phyloP scores from a whole-genome alignment of 2,797 vertebrate species.

The Enteromius treurensis region DNA sequence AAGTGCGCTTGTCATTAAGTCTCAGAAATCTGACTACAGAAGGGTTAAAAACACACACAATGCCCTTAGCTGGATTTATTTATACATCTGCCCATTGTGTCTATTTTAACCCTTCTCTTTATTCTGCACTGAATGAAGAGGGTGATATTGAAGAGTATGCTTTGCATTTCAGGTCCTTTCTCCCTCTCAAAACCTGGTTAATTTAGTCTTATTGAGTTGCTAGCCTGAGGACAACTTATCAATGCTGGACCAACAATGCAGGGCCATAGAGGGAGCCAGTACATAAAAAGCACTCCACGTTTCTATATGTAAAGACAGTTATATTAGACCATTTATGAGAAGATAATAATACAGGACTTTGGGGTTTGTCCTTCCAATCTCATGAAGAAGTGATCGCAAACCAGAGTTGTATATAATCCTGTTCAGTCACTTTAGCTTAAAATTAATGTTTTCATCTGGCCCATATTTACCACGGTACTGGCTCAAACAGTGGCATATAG shows the following conservation, averaged over 20 bases:
- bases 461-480: no score
- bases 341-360: neutral
- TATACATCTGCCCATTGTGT: slow-evolving; percentile 21
- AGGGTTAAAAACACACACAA: slow-evolving; percentile 24
- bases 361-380: neutral
- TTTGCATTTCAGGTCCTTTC: slow-evolving; percentile 48
- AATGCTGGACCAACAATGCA: slow-evolving; percentile 21
- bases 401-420: neutral
- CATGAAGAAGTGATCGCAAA: neutral
- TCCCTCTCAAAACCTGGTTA: slow-evolving; percentile 48
- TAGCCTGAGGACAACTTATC: slow-evolving; percentile 37
- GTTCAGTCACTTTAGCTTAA: neutral
- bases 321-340: neutral
- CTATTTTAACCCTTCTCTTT: slow-evolving; percentile 18
- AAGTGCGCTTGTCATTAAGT: neutral
- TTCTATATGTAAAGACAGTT: neutral
- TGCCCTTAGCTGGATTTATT: slow-evolving; percentile 33
- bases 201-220: slow-evolving; percentile 43
- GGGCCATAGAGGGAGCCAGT: neutral
- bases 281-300: neutral
- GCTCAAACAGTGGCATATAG: no score
- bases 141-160: slow-evolving; percentile 14
- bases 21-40: slow-evolving; percentile 14
- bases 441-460: no score
- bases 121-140: neutral